phyloP scores from a whole-genome alignment of 2,888 invertebrate genomes.

The Cloeon dipterum region DNA sequence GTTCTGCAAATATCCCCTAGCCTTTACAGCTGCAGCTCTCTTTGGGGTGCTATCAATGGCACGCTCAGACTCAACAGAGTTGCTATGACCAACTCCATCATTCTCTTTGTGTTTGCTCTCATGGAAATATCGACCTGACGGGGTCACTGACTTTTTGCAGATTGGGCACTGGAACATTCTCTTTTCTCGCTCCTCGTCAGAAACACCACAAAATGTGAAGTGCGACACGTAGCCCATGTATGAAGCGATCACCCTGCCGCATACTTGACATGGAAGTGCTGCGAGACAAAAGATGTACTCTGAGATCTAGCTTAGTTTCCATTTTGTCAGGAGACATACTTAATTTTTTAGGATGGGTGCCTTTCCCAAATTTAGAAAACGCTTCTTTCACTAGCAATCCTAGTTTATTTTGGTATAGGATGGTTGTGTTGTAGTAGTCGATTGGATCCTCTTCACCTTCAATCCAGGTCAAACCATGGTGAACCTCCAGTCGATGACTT shows the following conservation, averaged over 20 bases:
- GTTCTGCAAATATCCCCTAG: background rate
- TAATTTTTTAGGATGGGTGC: no score
- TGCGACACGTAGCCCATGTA: background rate
- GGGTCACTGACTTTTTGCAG: background rate
- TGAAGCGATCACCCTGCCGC: no score
- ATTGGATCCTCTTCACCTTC: constrained; percentile 17
- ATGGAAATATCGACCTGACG: background rate
- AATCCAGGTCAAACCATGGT: constrained; percentile 33
- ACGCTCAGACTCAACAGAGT: background rate
- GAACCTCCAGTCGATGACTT: constrained; percentile 24
- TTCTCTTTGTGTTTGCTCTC: background rate
- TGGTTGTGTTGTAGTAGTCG: background rate
- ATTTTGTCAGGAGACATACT: no score
- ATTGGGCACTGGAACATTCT: background rate
- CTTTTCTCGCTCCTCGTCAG: background rate
- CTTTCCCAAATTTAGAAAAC: background rate
- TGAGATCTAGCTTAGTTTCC: no score
- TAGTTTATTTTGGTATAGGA: background rate
- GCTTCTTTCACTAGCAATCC: background rate
- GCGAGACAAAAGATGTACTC: no score
- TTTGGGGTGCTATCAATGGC: background rate
- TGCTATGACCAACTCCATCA: no score
- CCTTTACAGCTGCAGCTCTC: background rate
- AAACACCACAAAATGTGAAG: background rate
- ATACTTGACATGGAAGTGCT: no score